Evolutionary conservation across 1,140 invertebrate species (phyloP), one percentile per base, ranked within the genome.

Genomic region (Apis laboriosa): DNA sequence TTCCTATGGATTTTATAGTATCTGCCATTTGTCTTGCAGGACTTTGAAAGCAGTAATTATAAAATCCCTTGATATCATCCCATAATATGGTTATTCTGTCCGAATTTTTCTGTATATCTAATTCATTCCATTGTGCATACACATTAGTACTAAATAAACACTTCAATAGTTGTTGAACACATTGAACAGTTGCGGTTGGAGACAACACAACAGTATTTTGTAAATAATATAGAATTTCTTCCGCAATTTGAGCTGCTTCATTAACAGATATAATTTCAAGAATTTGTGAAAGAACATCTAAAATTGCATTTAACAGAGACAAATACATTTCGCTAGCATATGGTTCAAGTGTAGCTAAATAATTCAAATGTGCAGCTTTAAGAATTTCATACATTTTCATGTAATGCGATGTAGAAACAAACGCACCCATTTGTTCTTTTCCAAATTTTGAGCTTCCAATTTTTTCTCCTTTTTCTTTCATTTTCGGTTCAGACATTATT

Each of bases 131-230:
- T 51, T 97, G 96, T n/a, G 95, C 95, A 17, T 95, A 94, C 84
- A 98, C 94, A 90, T 98, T 98, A 0, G 96, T 97, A 2, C 96
- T 96, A 94, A 98, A 98, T 3, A 98, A 92, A 87, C 97, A 97
- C 93, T 98, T 98, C 13, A 98, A 90, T 1, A 98, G 90, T 94
- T 98, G 97, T 53, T 97, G 96, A 0, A 98, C 96, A 92, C 97
- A 98, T 58, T 96, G 95, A 0, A 98, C 95, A 1, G 97, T 96
- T 1, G 94, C 92, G 8, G 96, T 96, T 1, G 97, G 95, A 70
- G 97, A 96, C 24, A 98, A 90, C 3, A 95, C 92, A 81, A 98
- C 96, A 1, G 97, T 96, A 8, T 95, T 95, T 88, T 96, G 96
- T 2, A 98, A 93, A 92, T 98, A 98, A 80, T 93, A 94, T 1